Base-by-base conservation (phyloP, 2,797 vertebrate species). In the Enteromius fasciolatus region DNA sequence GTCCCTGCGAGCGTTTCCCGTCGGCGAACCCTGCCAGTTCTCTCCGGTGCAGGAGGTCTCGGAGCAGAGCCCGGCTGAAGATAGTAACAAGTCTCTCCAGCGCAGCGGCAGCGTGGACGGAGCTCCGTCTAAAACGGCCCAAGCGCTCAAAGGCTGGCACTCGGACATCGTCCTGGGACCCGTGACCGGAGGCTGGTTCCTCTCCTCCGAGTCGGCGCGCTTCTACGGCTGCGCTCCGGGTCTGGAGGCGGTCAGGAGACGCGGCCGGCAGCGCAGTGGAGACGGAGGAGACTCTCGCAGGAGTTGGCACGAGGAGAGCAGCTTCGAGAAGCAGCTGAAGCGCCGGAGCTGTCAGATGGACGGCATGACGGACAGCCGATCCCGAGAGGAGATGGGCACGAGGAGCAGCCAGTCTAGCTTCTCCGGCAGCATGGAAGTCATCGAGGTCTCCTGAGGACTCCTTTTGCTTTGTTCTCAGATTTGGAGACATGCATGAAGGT, bases 261-360 rank as follows among this genome's bases (percentile, higher is more conserved):
- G 96, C 39, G 87, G 96, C 78, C 91, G 96, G 63, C 94, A 94
- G 18, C 93, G 95, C 85, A 93, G 94, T 0, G 91, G 94, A 0
- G 96, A 96, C 74, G 90, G 92, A 0, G 95, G 96, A 0, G 97
- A 97, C 93, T 98, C 97, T 0, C 90, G 98, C 83, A 90, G 98
- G 28, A 99, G 97, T 91, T 99, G 98, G 98, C 98, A 99, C 0
- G 98, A 99, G 61, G 98, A 98, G 87, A 98, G 97, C 92, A 96
- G 94, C 87, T 99, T 98, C 0, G 98, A 99, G 87, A 99, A 99
- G 94, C 97, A 98, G 92, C 96, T 98, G 75, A 99, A 99, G 85
- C 93, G 97, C 3, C 93, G 97, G 11, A 98, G 97, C 94, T 99
- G 98, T 88, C 98, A 99, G 93, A 98, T 99, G 97, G 97, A 96